These are phyloP conservation scores for Thamnophis elegans DNA, from an alignment of 2,797 vertebrate species.

Conservation along the genomic window DNA sequence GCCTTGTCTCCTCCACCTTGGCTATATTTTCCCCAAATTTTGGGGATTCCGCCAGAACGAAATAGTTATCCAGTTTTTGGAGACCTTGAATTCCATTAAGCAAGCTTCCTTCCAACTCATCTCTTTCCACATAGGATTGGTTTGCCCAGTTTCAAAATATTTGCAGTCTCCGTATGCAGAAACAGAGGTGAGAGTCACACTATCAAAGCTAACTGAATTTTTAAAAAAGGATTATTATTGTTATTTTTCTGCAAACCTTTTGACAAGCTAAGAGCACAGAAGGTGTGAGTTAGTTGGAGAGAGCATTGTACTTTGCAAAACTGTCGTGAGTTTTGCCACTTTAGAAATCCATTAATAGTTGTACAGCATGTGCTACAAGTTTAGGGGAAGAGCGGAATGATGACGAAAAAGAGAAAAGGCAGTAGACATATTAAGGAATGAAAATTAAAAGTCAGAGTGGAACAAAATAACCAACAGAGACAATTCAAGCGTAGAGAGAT, in stretches of 20 bases:
- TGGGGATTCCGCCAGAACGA: not conserved
- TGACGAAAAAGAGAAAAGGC: slow-evolving; percentile 16
- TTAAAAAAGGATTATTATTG: not conserved
- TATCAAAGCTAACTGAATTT: not conserved
- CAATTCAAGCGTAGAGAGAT: not conserved
- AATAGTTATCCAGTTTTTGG: not conserved
- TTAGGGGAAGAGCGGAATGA: not conserved
- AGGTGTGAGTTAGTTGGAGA: slow-evolving; percentile 9
- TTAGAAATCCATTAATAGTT: slow-evolving; percentile 21
- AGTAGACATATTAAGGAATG: not conserved
- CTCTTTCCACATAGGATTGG: not conserved
- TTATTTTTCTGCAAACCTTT: not conserved
- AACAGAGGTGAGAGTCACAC: not conserved
- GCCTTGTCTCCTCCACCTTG: not conserved
- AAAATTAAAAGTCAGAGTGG: slow-evolving; percentile 11
- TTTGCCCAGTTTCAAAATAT: not conserved
- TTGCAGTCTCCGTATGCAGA: not conserved
- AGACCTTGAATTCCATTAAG: not conserved
- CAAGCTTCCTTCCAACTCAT: not conserved
- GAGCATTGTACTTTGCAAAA: not conserved
- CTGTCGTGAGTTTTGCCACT: not conserved
- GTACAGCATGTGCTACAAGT: not conserved
- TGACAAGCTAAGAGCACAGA: not conserved
- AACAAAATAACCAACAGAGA: slow-evolving; percentile 21
- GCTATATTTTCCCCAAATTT: not conserved